Evolutionary conservation across 2,888 invertebrate species (phyloP).

Genomic region (Osedax frankpressi): DNA sequence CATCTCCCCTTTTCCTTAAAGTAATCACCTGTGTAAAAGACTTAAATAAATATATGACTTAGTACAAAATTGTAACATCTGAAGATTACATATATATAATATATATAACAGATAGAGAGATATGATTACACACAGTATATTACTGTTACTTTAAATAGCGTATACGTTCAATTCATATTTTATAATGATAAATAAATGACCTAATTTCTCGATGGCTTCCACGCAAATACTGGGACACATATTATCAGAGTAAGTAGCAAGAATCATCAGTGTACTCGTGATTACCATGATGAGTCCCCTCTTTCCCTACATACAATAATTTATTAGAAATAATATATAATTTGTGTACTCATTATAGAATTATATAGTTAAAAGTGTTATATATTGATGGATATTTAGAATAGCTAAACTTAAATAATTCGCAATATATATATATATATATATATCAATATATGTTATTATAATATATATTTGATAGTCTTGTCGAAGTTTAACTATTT

Average conservation of each 20-base stretch:
- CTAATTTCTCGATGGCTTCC: conserved; percentile 46
- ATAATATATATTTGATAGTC: too few species aligned
- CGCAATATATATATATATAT: neutral
- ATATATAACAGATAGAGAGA: too few species aligned
- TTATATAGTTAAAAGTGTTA: too few species aligned
- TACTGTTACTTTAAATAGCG: too few species aligned
- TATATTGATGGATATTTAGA: neutral
- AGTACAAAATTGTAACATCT: too few species aligned
- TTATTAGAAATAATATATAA: neutral
- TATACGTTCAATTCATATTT: too few species aligned
- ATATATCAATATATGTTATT: neutral
- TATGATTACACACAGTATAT: too few species aligned
- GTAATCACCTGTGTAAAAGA: too few species aligned
- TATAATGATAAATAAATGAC: conserved; percentile 27
- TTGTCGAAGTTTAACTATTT: too few species aligned
- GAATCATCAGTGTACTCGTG: conserved; percentile 37
- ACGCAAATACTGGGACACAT: conserved; percentile 47
- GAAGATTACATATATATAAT: too few species aligned
- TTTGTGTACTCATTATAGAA: neutral
- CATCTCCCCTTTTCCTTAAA: too few species aligned
- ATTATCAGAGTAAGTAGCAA: conserved; percentile 42
- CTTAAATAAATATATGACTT: too few species aligned
- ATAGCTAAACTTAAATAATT: neutral
- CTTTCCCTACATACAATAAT: conserved; percentile 28
- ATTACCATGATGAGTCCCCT: conserved; percentile 41